Percentiles rank a stretch among this genome's conserved stretches.
These are phyloP conservation scores for Periophthalmus modestus DNA, from an alignment of 2,113 vertebrate species.

Conservation along the genomic window DNA sequence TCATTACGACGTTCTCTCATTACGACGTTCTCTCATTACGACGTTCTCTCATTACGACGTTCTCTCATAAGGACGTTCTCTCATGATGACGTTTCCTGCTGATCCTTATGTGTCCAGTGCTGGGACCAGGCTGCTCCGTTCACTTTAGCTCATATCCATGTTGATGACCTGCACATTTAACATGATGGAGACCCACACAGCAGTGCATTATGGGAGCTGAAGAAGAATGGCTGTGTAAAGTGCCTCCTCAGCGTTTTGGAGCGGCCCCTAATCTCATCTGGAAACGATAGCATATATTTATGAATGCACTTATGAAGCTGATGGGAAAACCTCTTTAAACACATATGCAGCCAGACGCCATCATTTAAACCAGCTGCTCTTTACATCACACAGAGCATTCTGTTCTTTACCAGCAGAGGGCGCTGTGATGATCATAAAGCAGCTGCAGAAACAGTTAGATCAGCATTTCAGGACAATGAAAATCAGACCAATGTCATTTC, in stretches of 20 bases:
- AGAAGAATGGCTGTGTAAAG: conserved; percentile 63
- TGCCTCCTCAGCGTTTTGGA: conserved; percentile 62
- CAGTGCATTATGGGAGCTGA: conserved; percentile 65
- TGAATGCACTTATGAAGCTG: conserved; percentile 29
- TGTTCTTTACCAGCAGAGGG: neutral
- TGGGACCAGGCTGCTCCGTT: conserved; percentile 2
- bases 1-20: too few species aligned
- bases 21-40: too few species aligned
- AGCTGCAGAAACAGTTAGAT: neutral
- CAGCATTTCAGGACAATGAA: conserved; percentile 25
- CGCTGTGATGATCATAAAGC: conserved; percentile 60
- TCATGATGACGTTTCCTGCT: neutral
- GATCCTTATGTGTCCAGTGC: neutral
- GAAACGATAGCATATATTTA: conserved; percentile 43
- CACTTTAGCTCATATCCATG: conserved; percentile 3
- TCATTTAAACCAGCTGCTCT: conserved; percentile 24
- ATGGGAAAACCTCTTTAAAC: neutral
- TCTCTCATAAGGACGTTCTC: too few species aligned
- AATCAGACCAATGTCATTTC: neutral
- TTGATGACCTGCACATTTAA: conserved; percentile 50
- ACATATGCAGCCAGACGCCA: too few species aligned
- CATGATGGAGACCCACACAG: conserved; percentile 48
- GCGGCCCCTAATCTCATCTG: conserved; percentile 48
- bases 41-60: neutral
- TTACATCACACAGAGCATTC: conserved; percentile 53